A percentile compares a stretch with the other conserved stretches of the same genome.
phyloP scores from a whole-genome alignment of 2,888 invertebrate species.

The Ophion slaviceki region DNA sequence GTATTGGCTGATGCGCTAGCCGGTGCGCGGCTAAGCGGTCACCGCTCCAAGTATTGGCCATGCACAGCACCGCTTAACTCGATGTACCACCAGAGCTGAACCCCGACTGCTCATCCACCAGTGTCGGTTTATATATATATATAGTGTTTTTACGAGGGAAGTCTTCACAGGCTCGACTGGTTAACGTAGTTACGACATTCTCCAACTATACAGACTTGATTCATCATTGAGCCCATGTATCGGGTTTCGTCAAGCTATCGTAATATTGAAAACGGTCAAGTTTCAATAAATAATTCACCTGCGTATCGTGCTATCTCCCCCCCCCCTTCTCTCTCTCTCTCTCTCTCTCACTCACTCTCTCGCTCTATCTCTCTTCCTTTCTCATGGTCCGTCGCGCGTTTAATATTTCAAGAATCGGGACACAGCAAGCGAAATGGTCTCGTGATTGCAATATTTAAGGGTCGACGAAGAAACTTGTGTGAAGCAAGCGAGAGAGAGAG shows the following conservation, averaged over 20 bases:
- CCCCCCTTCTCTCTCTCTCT: not conserved
- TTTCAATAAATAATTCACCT: constrained; percentile 48
- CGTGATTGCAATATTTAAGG: constrained; percentile 82
- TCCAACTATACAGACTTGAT: not conserved
- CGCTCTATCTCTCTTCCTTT: not conserved
- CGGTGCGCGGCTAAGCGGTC: too few relatives aligned
- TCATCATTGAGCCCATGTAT: not conserved
- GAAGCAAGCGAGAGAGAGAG: constrained; percentile 22
- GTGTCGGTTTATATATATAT: too few relatives aligned
- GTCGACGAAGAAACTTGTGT: constrained; percentile 59
- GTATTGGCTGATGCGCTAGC: too few relatives aligned
- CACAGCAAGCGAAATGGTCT: constrained; percentile 79
- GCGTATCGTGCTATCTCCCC: not conserved
- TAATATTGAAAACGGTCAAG: constrained; percentile 50
- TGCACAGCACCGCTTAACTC: too few relatives aligned
- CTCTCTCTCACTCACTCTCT: not conserved
- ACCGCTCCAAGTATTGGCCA: too few relatives aligned
- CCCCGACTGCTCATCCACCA: too few relatives aligned
- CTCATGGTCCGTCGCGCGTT: constrained; percentile 50
- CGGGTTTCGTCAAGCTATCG: not conserved
- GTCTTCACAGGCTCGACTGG: not conserved
- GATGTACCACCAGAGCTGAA: too few relatives aligned
- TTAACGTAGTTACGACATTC: not conserved
- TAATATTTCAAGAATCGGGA: constrained; percentile 72
- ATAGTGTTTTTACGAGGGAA: not conserved